Conservation (phyloP, 2,888 invertebrate genomes). For the Drosophila pegasa region DNA sequence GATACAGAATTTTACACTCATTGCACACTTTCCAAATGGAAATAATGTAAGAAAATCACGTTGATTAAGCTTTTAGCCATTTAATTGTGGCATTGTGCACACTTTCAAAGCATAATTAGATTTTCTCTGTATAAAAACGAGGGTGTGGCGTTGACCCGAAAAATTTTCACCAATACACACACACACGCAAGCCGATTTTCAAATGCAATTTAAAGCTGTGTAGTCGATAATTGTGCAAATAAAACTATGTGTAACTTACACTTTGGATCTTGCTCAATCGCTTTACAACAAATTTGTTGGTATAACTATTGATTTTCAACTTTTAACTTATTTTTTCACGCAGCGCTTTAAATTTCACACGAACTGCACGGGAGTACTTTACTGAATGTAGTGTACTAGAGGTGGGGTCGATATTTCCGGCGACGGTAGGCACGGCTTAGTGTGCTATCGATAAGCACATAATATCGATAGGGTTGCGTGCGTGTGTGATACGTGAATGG, state of each 20-base stretch:
- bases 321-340: constrained; percentile 50
- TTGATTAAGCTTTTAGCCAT: background rate
- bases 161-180: constrained; percentile 68
- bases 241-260: constrained; percentile 68
- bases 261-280: constrained; percentile 48
- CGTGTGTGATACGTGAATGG: constrained; percentile 24
- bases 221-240: constrained; percentile 8
- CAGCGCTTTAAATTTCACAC: constrained; percentile 56
- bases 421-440: background rate
- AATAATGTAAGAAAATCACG: constrained; percentile 14
- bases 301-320: constrained; percentile 66
- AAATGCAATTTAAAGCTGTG: constrained; percentile 33
- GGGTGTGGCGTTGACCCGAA: constrained; percentile 84
- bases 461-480: background rate
- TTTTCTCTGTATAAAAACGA: constrained; percentile 55
- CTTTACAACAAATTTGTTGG: constrained; percentile 54
- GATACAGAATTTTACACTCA: constrained; percentile 49
- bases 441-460: constrained; percentile 6
- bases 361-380: constrained; percentile 79
- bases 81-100: constrained; percentile 28
- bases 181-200: constrained; percentile 48
- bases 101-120: constrained; percentile 53
- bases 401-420: constrained; percentile 7
- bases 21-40: constrained; percentile 13
- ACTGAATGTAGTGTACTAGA: constrained; percentile 57